Percentiles rank a stretch among this genome's conserved stretches.
phyloP scores from a whole-genome alignment of 2,888 invertebrate species.

The Drosophila atripex region DNA sequence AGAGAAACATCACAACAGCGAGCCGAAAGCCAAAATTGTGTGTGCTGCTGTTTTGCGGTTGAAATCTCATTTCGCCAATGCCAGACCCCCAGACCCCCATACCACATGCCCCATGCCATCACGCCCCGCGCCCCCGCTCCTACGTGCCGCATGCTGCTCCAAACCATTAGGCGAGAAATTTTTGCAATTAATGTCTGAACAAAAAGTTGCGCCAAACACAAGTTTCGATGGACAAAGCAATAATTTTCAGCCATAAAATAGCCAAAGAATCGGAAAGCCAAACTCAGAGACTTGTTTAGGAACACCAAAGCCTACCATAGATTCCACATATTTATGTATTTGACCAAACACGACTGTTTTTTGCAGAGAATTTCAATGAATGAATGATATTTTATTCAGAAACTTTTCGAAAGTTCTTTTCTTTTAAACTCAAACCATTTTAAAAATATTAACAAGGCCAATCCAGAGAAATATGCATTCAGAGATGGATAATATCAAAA shows the following conservation, averaged over 20 bases:
- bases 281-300: neutral
- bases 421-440: too few relatives aligned
- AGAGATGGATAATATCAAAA: too few relatives aligned
- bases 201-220: conserved; percentile 63
- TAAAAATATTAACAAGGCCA: too few relatives aligned
- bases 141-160: neutral
- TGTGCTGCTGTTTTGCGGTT: conserved; percentile 72
- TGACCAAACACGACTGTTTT: too few relatives aligned
- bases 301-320: too few relatives aligned
- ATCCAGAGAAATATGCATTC: too few relatives aligned
- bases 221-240: conserved; percentile 41
- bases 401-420: too few relatives aligned
- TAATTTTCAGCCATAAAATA: conserved; percentile 29
- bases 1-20: conserved; percentile 59
- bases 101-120: neutral
- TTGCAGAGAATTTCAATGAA: too few relatives aligned
- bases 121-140: neutral
- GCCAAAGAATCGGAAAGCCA: conserved; percentile 12
- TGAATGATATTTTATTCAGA: too few relatives aligned
- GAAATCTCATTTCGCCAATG: conserved; percentile 69
- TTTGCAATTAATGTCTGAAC: conserved; percentile 69
- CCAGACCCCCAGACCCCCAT: conserved; percentile 13
- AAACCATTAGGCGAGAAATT: conserved; percentile 49
- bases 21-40: conserved; percentile 71
- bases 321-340: too few relatives aligned